A percentile compares a stretch with the other conserved stretches of the same genome.
Evolutionary conservation across 2,113 vertebrate genomes (phyloP).

Genomic region (Gila orcuttii): DNA sequence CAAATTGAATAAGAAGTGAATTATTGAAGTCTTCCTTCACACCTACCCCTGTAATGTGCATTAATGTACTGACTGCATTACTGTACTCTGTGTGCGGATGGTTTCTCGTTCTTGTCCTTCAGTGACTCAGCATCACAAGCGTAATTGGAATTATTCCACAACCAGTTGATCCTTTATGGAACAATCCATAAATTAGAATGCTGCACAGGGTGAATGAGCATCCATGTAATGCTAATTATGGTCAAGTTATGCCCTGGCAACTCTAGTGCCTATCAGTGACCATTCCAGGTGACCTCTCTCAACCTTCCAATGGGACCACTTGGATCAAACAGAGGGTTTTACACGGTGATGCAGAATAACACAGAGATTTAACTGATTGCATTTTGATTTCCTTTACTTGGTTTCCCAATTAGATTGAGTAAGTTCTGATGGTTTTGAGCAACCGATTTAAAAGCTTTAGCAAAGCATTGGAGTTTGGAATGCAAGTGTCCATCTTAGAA

Average conservation of each 20-base stretch:
- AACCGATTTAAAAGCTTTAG: background rate
- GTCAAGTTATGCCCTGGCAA: background rate
- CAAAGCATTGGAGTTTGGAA: background rate
- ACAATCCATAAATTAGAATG: conserved; percentile 52
- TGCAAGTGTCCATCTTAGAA: background rate
- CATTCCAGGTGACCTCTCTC: conserved; percentile 56
- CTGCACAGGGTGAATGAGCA: conserved; percentile 35
- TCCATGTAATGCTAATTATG: conserved; percentile 53
- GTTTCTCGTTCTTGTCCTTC: background rate
- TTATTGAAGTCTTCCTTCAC: background rate
- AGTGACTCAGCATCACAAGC: conserved; percentile 39
- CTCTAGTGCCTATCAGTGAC: conserved; percentile 55
- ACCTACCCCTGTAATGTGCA: background rate
- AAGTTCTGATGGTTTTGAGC: background rate
- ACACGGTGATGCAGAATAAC: conserved; percentile 33
- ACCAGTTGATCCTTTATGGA: conserved; percentile 43
- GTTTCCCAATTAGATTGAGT: conserved; percentile 29
- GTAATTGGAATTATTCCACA: conserved; percentile 49
- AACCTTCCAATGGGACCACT: conserved; percentile 51
- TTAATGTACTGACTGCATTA: conserved; percentile 1
- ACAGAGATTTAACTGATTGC: conserved; percentile 17
- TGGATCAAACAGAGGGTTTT: background rate
- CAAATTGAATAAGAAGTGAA: conserved; percentile 30
- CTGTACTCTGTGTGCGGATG: background rate
- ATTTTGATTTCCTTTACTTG: conserved; percentile 44